Percentiles rank a stretch among this genome's conserved stretches.
Evolutionary conservation across 2,113 vertebrate species (phyloP).

Genomic region (Tursiops truncatus): DNA sequence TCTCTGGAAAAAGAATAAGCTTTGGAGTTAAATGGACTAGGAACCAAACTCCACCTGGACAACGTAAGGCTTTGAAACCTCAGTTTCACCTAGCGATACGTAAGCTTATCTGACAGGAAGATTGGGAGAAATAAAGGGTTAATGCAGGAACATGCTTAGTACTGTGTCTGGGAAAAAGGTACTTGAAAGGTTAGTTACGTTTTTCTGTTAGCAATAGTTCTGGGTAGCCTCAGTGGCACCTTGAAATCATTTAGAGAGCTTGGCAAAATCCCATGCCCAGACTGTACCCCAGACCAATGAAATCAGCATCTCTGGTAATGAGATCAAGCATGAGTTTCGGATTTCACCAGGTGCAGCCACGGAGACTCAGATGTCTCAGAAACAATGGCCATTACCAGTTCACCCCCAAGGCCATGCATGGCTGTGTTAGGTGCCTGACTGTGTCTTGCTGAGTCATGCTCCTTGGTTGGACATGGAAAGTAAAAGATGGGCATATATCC

Average conservation of each 20-base stretch:
- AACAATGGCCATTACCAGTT: neutral
- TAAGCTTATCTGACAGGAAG: neutral
- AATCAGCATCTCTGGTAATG: neutral
- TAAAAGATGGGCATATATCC: neutral
- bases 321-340: neutral
- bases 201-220: neutral
- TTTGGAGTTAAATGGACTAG: slow-evolving; percentile 19
- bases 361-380: neutral
- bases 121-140: neutral
- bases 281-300: neutral
- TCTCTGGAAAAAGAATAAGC: neutral
- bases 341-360: neutral
- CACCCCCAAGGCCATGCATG: no score
- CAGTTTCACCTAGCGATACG: neutral
- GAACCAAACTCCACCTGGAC: neutral
- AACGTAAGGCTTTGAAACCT: neutral
- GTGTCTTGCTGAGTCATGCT: neutral
- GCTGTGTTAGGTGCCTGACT: neutral
- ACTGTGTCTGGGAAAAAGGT: neutral
- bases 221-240: neutral
- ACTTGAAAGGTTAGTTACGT: neutral
- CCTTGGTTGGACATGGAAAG: neutral
- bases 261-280: neutral
- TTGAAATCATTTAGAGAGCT: neutral
- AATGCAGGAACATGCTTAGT: neutral